Conservation (phyloP, 2,888 invertebrate species). For the Noctua janthina region DNA sequence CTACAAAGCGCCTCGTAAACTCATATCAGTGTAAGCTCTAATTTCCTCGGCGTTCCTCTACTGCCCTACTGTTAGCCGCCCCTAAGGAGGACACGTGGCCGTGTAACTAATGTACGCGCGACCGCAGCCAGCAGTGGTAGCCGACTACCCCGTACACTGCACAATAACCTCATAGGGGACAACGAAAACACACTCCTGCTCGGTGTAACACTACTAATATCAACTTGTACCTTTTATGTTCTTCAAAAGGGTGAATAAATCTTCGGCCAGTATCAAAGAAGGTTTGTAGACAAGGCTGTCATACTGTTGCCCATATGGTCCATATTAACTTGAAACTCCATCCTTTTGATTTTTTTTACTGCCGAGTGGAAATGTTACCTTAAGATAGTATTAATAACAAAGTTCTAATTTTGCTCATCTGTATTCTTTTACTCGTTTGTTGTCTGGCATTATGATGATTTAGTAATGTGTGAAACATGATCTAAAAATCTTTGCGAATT, state of each 20-base stretch:
- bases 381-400: conserved; percentile 16
- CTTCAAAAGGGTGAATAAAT: conserved; percentile 56
- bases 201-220: conserved; percentile 49
- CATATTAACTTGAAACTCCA: conserved; percentile 5
- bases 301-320: neutral
- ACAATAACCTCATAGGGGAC: conserved; percentile 33
- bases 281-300: conserved; percentile 23
- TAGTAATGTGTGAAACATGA: neutral
- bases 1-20: conserved; percentile 28
- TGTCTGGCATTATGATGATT: conserved; percentile 2
- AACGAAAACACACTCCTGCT: conserved; percentile 21
- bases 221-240: conserved; percentile 46
- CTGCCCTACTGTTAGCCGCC: conserved; percentile 37
- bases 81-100: conserved; percentile 48
- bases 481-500: conserved; percentile 8
- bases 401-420: conserved; percentile 19
- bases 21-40: conserved; percentile 38
- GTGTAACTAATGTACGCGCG: conserved; percentile 55
- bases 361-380: neutral
- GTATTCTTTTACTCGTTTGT: conserved; percentile 5
- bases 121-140: conserved; percentile 42
- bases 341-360: conserved; percentile 26
- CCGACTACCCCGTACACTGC: conserved; percentile 18
- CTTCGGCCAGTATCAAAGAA: conserved; percentile 34
- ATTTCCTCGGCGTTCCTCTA: conserved; percentile 38